phyloP scores from a whole-genome alignment of 2,113 vertebrate genomes.

The Phrynosoma blainvillii region DNA sequence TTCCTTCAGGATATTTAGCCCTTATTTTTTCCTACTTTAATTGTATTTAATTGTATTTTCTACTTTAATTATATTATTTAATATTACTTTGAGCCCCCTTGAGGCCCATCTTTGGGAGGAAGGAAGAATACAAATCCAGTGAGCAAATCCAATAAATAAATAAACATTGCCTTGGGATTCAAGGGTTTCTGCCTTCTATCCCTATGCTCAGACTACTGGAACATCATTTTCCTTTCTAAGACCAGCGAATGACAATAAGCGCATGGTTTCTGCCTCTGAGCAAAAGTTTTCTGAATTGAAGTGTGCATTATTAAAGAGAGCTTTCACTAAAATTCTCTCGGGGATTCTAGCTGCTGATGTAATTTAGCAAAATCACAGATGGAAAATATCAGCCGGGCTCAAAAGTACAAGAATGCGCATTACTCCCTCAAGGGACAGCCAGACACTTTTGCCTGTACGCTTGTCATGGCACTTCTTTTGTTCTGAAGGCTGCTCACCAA shows the following conservation, averaged over 20 bases:
- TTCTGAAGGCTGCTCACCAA: background rate
- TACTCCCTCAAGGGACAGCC: background rate
- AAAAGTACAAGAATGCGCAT: background rate
- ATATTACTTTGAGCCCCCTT: too few species aligned
- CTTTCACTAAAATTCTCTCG: slow-evolving; percentile 35
- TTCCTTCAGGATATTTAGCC: too few species aligned
- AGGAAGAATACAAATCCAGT: background rate
- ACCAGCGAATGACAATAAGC: slow-evolving; percentile 23
- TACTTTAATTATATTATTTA: too few species aligned
- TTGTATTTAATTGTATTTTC: background rate
- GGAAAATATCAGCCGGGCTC: slow-evolving; percentile 43
- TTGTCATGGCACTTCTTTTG: background rate
- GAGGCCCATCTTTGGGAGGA: background rate
- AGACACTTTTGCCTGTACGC: background rate
- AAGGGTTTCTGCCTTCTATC: accelerated
- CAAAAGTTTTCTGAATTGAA: slow-evolving; percentile 64
- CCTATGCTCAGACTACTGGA: background rate
- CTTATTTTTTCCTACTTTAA: too few species aligned
- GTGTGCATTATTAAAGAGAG: slow-evolving; percentile 72
- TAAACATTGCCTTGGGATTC: background rate
- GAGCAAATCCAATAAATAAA: background rate
- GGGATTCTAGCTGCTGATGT: slow-evolving; percentile 57
- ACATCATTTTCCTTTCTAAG: slow-evolving; percentile 34
- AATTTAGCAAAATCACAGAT: slow-evolving; percentile 44
- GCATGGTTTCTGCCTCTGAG: slow-evolving; percentile 48